Percentiles rank a stretch among this genome's conserved stretches.
phyloP scores from a whole-genome alignment of 2,797 vertebrate genomes.

The Neosilurus mollespiculum region DNA sequence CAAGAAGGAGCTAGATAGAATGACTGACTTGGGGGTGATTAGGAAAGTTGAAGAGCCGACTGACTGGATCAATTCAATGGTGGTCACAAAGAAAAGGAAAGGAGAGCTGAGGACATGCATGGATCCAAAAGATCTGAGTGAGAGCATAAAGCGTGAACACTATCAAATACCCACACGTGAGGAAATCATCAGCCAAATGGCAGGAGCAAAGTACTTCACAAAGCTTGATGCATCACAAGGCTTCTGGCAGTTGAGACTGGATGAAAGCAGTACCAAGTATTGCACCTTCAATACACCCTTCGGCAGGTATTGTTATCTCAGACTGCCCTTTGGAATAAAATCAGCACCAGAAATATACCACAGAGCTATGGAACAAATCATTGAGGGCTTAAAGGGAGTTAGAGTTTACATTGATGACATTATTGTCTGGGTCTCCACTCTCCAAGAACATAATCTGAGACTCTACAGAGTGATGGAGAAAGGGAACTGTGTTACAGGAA shows the following conservation, averaged over 20 bases:
- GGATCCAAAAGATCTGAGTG: not conserved
- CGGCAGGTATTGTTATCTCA: slow-evolving; percentile 10
- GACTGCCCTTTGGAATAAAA: slow-evolving; percentile 14
- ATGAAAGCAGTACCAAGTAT: not conserved
- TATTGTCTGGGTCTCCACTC: too few species aligned
- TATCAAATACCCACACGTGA: slow-evolving; percentile 24
- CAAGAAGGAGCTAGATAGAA: not conserved
- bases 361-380: slow-evolving; percentile 28
- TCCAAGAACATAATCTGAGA: too few species aligned
- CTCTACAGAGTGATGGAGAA: too few species aligned
- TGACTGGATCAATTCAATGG: not conserved
- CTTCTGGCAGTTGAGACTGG: not conserved
- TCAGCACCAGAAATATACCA: slow-evolving; percentile 34
- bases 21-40: not conserved
- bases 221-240: slow-evolving; percentile 10
- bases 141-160: not conserved
- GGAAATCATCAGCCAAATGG: not conserved
- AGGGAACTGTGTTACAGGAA: too few species aligned
- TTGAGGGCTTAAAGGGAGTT: slow-evolving; percentile 30
- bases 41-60: not conserved
- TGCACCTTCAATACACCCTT: slow-evolving; percentile 46
- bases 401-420: slow-evolving; percentile 18
- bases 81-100: not conserved
- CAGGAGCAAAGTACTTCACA: not conserved
- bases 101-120: not conserved